These are phyloP conservation scores for Elysia chlorotica DNA, from an alignment of 1,140 invertebrate species.

Conservation along the genomic window DNA sequence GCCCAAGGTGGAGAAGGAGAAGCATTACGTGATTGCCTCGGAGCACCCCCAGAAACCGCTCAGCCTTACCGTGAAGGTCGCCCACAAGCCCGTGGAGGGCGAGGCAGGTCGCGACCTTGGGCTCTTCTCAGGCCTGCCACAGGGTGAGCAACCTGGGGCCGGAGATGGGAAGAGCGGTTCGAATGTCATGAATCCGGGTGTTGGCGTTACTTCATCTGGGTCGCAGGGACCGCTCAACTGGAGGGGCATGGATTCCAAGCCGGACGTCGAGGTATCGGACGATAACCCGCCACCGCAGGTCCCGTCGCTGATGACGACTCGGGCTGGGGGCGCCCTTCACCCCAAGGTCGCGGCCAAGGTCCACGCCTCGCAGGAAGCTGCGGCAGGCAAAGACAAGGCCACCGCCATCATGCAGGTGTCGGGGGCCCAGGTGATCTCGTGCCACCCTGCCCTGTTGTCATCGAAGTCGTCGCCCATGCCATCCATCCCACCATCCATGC, in stretches of 20 bases:
- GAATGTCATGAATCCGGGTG: too few species aligned
- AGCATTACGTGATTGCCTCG: conserved; percentile 17
- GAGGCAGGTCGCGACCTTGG: conserved; percentile 3
- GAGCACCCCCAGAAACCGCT: conserved; percentile 8
- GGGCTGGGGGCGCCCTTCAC: conserved; percentile 1
- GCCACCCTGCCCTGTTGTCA: background rate
- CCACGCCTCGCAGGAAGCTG: conserved; percentile 11
- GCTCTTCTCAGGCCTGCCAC: conserved; percentile 10
- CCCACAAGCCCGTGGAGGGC: too few species aligned
- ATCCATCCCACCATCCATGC: too few species aligned
- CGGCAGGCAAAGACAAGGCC: too few species aligned
- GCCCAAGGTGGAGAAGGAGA: conserved; percentile 20
- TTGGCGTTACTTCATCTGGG: too few species aligned
- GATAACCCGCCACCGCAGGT: too few species aligned
- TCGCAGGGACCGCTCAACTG: too few species aligned
- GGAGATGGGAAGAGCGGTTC: too few species aligned
- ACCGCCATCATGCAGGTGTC: background rate
- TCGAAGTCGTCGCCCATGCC: background rate
- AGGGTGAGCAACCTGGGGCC: background rate
- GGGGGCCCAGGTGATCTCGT: background rate
- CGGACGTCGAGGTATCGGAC: too few species aligned
- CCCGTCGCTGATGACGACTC: too few species aligned
- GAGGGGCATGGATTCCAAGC: too few species aligned
- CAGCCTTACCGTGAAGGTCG: conserved; percentile 11
- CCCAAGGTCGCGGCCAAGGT: conserved; percentile 13